Percentiles rank a stretch among this genome's conserved stretches.
Conservation (phyloP, 2,888 invertebrate species). For the Idaea biselata region DNA sequence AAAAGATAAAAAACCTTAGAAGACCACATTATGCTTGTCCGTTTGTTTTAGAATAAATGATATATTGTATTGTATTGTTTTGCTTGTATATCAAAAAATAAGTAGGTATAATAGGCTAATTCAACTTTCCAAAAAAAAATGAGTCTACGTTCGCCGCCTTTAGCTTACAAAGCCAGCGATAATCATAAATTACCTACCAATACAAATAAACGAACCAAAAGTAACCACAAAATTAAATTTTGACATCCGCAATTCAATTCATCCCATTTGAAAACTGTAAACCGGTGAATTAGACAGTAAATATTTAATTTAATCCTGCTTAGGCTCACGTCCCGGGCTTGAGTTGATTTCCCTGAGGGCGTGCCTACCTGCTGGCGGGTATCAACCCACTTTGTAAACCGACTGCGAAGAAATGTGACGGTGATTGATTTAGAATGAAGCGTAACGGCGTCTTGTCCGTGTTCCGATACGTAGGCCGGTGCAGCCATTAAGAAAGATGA, state of each 20-base stretch:
- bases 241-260: neutral
- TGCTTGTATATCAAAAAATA: too few species aligned
- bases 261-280: slow-evolving; percentile 13
- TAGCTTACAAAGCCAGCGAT: neutral
- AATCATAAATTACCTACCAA: neutral
- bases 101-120: too few species aligned
- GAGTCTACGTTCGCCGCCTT: too few species aligned
- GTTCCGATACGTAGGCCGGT: too few species aligned
- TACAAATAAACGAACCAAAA: slow-evolving; percentile 8
- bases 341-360: slow-evolving; percentile 25
- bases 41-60: too few species aligned
- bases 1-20: too few species aligned
- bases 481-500: too few species aligned
- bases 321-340: slow-evolving; percentile 28
- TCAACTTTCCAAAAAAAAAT: too few species aligned
- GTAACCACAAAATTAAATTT: slow-evolving; percentile 18
- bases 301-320: slow-evolving; percentile 32
- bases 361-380: neutral
- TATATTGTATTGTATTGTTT: too few species aligned
- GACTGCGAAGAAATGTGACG: slow-evolving; percentile 24
- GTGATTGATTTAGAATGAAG: slow-evolving; percentile 29
- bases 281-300: slow-evolving; percentile 24
- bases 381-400: neutral
- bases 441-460: neutral
- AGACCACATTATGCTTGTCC: too few species aligned